These are phyloP conservation scores for Pseudopodoces humilis DNA, from an alignment of 2,113 vertebrate genomes.

Conservation along the genomic window DNA sequence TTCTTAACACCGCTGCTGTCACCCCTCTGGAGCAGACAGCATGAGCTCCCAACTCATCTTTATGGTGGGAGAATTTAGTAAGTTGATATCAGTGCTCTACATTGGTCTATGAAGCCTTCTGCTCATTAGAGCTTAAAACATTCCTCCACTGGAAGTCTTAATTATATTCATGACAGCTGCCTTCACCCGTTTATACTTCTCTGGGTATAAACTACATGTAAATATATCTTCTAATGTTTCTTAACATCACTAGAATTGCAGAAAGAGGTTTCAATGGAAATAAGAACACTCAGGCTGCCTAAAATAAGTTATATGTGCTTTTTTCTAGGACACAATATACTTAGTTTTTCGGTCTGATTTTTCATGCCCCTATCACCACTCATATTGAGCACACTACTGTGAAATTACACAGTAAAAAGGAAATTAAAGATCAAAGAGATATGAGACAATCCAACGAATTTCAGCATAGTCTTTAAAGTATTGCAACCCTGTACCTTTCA, in stretches of 20 bases:
- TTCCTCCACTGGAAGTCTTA: background rate
- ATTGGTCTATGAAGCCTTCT: background rate
- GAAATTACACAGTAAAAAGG: background rate
- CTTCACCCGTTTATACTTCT: background rate
- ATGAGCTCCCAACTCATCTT: background rate
- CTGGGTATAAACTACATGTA: background rate
- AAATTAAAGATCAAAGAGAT: conserved; percentile 25
- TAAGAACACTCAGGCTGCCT: background rate
- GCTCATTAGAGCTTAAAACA: background rate
- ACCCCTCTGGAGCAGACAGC: background rate
- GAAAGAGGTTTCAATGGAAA: background rate
- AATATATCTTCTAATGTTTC: background rate
- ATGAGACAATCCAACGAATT: background rate
- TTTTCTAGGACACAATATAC: background rate
- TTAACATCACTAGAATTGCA: background rate
- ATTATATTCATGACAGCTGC: background rate
- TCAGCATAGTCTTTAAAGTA: background rate
- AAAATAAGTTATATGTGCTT: background rate
- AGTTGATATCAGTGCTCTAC: background rate
- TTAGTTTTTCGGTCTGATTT: background rate
- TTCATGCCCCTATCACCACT: background rate
- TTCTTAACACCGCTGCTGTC: background rate
- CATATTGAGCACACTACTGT: background rate
- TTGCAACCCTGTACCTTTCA: background rate
- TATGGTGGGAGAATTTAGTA: background rate